A percentile compares a stretch with the other conserved stretches of the same genome.
These are phyloP conservation scores for Cecropterus lyciades DNA, from an alignment of 1,140 invertebrate species.

Conservation along the genomic window DNA sequence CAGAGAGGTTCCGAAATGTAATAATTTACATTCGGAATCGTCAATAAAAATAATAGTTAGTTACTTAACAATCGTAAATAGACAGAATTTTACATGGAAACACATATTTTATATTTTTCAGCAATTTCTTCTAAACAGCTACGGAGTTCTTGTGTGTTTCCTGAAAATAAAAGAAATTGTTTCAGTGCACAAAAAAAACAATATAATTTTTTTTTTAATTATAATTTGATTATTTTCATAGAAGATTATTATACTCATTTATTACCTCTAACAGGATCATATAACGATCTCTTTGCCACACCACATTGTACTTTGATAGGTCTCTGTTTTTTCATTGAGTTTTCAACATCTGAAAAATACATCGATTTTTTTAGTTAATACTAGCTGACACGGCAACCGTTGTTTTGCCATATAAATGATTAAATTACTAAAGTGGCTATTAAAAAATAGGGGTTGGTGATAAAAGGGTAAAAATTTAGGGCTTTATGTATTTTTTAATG, in stretches of 20 bases:
- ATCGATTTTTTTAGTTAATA: neutral
- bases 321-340: conserved; percentile 62
- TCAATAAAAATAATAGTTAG: too few species aligned
- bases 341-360: conserved; percentile 70
- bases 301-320: conserved; percentile 75
- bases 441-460: too few species aligned
- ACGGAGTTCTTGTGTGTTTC: conserved; percentile 42
- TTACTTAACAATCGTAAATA: neutral
- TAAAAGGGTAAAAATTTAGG: too few species aligned
- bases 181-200: neutral
- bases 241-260: too few species aligned
- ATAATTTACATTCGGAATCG: too few species aligned
- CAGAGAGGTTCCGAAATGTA: too few species aligned
- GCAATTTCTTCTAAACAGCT: conserved; percentile 42
- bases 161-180: conserved; percentile 42
- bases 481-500: too few species aligned
- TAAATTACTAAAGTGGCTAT: too few species aligned
- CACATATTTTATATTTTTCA: conserved; percentile 41
- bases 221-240: too few species aligned
- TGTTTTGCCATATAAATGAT: too few species aligned
- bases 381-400: too few species aligned
- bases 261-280: conserved; percentile 65
- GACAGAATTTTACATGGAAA: neutral
- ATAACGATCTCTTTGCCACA: conserved; percentile 61
- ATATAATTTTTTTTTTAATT: too few species aligned